phyloP scores from a whole-genome alignment of 2,113 vertebrate genomes.

The cattle (Bos taurus) region ARS-UCD2.0 NC_037344.1:25966001-25966500 shows the following conservation, averaged over 20 bases:
- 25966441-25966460: neutral
- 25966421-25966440: neutral
- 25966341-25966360: neutral
- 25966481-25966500: neutral
- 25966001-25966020: too few relatives aligned
- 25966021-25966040: neutral
- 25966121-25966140: neutral
- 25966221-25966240: neutral
- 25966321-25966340: neutral
- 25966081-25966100: neutral
- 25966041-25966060: neutral
- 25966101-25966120: neutral
- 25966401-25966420: neutral
- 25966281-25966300: neutral
- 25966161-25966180: too few relatives aligned
- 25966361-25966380: neutral
- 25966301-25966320: neutral
- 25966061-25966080: neutral
- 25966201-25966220: neutral
- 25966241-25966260: neutral
- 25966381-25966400: neutral
- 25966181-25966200: neutral
- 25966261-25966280: neutral
- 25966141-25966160: neutral
- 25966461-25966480: neutral